Base-by-base conservation (phyloP, 2,797 vertebrate species). In the Gallirallus australis region DNA sequence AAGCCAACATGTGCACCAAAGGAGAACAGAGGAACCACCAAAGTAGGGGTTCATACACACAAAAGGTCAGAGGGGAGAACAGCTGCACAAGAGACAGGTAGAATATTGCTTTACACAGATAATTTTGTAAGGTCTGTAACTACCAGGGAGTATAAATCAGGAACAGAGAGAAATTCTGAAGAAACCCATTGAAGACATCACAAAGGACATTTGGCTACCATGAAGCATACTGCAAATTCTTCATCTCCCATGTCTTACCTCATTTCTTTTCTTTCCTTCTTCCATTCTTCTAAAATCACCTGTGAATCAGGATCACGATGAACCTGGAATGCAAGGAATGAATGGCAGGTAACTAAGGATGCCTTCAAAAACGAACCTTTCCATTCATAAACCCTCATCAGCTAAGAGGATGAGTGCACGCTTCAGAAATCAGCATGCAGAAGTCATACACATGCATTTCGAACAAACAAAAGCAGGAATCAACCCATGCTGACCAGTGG, bases 281-380 rank as follows among this genome's bases (percentile, higher is more conserved):
- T 99, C 99, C 99, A 99, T 88, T 99, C 98, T 89, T 99, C 98
- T 47, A 99, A 97, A 47, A 99, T 98, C 75, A 98, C 98, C 96
- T 99, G 99, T 24, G 99, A 99, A 12, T 98, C 98, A 3, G 98
- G 95, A 92, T 99, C 99, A 94, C 98, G 98, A 95, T 99, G 98
- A 52, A 99, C 98, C 99, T 99, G 94, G 94, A 95, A 92, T 24
- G 21, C 47, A 10, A 92, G 56, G 28, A 15, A 71, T 28, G 7
- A 35, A 52, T 24, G 73, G 84, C 18, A 56, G 30, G 28, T 66
- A 84, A 94, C n/a, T 78, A 82, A 69, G 16, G 33, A 77, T 47
- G 17, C 3, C 52, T 59, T 79, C 2, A 3, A 21, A 93, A 69
- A 83, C 5, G 13, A 94, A 39, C 13, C 33, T 66, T 84, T 37